Evolutionary conservation across 2,113 vertebrate genomes (phyloP), one percentile per base, ranked within the genome.

Genomic region (Mus pahari): DNA sequence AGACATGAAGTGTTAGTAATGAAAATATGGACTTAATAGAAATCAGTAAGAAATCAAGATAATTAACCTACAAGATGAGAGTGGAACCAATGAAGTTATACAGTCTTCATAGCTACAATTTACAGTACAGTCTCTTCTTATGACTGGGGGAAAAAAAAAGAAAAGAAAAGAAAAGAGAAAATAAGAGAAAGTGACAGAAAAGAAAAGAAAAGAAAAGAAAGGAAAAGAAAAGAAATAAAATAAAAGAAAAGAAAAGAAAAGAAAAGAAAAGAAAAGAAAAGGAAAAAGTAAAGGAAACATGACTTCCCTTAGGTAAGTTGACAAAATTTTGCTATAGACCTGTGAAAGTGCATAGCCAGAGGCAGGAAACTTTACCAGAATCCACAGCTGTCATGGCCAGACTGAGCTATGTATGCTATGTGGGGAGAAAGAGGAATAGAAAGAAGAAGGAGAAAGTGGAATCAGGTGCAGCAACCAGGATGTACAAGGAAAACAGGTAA

Each of bases 131-230:
- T 36, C 5, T 6, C 6, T 60, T 60, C 11, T 60, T 24, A 39
- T 60, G 22, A n/a, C 36, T 33, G 64, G 12, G 64, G 12, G 26
- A 33, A 33, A 14, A 70, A 70, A 36, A 14, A 36, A 70, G 1
- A 12, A 36, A 36, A 68, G 5, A 20, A 22, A 1, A 62, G 2
- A 7, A 24, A 19, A 58, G 4, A 4, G 17, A 19, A 58, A 3
- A 3, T 3, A 58, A 17, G 16, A 17, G 16, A 17, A 4, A 3
- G 14, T 3, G 14, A 4, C 2, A 17, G 16, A 58, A 3, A 3
- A 17, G 16, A 58, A 3, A 4, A 17, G 16, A 58, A 3, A 1
- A 17, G 12, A 55, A 5, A 4, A 5, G 3, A 58, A 3, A 4
- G 16, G 55, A 19, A 3, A 4, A 19, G 55, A 19, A 5, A 3